Evolutionary conservation across 2,113 vertebrate genomes (phyloP).

Genomic region (Cepphus grylle): DNA sequence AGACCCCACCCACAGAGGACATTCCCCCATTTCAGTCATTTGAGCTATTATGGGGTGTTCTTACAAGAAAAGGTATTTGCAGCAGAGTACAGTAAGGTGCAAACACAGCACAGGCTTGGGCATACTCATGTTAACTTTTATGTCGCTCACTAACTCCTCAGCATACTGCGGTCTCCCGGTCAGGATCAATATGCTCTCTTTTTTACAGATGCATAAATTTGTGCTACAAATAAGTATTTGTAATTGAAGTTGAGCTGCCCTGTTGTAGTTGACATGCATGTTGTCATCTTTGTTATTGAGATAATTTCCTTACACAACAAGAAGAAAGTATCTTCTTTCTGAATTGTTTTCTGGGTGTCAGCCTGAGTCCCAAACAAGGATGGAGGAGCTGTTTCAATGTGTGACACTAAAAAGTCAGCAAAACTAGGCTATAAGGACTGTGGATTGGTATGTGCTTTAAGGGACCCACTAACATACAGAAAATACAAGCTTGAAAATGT

Average conservation of each 20-base stretch:
- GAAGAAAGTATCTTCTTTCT: neutral
- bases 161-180: neutral
- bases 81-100: neutral
- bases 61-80: neutral
- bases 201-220: neutral
- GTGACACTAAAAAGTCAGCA: neutral
- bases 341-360: neutral
- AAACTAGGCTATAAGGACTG: neutral
- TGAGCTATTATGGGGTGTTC: neutral
- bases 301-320: neutral
- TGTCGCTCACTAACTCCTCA: neutral
- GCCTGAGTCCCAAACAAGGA: neutral
- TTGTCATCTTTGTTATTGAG: neutral
- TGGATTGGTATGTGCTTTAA: neutral
- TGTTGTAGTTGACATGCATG: neutral
- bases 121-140: fast-evolving
- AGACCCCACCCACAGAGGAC: neutral
- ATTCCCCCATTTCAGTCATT: neutral
- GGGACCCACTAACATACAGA: neutral
- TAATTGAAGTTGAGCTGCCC: neutral
- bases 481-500: neutral
- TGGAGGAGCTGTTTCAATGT: neutral
- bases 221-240: neutral
- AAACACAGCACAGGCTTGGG: neutral
- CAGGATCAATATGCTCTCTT: neutral